Conservation (phyloP, 1,140 invertebrate genomes). For the Rhopalosiphum padi region DNA sequence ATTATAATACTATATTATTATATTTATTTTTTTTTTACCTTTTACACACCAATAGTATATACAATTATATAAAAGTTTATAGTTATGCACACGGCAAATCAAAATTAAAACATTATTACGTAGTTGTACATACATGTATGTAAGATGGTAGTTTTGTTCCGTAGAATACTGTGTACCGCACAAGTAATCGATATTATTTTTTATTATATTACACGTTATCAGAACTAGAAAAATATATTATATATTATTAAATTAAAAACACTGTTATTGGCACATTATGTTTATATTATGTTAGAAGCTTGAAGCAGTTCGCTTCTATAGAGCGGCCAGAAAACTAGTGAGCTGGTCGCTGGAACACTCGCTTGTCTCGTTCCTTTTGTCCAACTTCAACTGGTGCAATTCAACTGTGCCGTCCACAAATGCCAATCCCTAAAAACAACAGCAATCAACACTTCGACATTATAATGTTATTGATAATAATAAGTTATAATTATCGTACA, state of each 20-base stretch:
- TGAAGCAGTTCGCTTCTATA: neutral
- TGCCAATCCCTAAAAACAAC: neutral
- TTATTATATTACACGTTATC: conserved; percentile 1
- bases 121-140: conserved; percentile 22
- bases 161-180: neutral
- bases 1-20: neutral
- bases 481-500: neutral
- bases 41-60: neutral
- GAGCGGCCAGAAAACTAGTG: neutral
- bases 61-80: conserved; percentile 5
- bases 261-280: conserved; percentile 19
- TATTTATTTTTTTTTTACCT: conserved; percentile 28
- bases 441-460: neutral
- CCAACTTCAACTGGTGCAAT: neutral
- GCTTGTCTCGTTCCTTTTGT: neutral
- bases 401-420: conserved; percentile 4
- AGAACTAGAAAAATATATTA: conserved; percentile 21
- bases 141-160: neutral
- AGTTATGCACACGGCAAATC: neutral
- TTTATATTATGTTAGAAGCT: neutral
- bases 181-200: conserved; percentile 22
- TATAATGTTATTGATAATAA: neutral
- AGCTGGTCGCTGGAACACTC: neutral
- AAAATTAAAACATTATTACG: neutral
- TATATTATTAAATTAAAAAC: neutral